Conservation (phyloP, 2,888 invertebrate genomes). For the Watsonalla cultraria region DNA sequence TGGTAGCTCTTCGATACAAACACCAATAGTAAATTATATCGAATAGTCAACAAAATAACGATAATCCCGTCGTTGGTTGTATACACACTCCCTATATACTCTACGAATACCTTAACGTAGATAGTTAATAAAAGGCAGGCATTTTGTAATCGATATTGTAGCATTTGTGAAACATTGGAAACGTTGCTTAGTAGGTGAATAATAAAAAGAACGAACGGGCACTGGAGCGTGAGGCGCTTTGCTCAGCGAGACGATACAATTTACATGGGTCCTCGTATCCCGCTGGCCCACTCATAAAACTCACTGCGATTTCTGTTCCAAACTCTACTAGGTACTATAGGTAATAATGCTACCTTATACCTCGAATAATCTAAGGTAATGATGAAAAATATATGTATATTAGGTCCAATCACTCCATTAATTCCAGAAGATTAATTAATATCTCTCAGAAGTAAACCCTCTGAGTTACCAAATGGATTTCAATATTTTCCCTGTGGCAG, state of each 20-base stretch:
- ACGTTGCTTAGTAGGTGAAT: slow-evolving; percentile 46
- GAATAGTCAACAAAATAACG: not conserved
- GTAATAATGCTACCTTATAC: not conserved
- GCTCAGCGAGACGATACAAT: slow-evolving; percentile 51
- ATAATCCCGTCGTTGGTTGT: too few species aligned
- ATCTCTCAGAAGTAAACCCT: not conserved
- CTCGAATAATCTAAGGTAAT: not conserved
- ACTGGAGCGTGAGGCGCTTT: slow-evolving; percentile 31
- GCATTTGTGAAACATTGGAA: slow-evolving; percentile 9
- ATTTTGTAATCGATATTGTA: not conserved
- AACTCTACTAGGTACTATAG: not conserved
- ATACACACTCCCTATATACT: too few species aligned
- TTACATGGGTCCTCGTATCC: slow-evolving; percentile 50
- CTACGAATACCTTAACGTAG: too few species aligned
- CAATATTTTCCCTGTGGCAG: not conserved
- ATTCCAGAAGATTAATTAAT: too few species aligned
- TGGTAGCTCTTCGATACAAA: not conserved
- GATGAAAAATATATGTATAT: too few species aligned
- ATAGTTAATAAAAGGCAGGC: too few species aligned
- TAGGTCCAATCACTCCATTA: too few species aligned
- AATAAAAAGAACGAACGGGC: slow-evolving; percentile 32
- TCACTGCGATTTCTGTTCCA: slow-evolving; percentile 30
- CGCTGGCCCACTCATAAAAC: slow-evolving; percentile 40
- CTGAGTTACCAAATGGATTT: not conserved
- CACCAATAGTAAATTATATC: not conserved